Base-by-base conservation (phyloP, 1,140 invertebrate genomes). In the Myzus persicae region DNA sequence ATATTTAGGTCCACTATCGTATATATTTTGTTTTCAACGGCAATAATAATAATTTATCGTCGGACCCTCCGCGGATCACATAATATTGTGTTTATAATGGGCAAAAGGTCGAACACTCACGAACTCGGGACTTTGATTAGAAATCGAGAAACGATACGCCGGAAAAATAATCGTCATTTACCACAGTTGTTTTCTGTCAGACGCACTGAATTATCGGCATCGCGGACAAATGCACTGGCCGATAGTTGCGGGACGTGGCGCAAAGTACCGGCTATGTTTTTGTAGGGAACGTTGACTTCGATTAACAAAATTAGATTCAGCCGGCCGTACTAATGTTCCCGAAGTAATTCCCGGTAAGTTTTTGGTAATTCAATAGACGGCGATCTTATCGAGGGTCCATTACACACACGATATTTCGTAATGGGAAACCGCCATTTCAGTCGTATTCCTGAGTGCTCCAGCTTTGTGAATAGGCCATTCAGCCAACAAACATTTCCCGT, bases 221-320 rank as follows among this genome's bases (percentile, higher is more conserved):
- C n/a, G 87, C n/a, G 87, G 20, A 42, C 87, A 36, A 51, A 38
- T 36, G 20, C 36, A 54, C 87, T 51, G 46, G 1, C 48, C 46
- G 20, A 24, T 84, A 38, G 18, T 48, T 18, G 46, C 48, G 18
- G 44, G 87, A 36, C 87, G 87, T 36, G n/a, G 87, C 44, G 44
- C 42, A 88, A 46, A 48, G 87, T 36, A 31, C 31, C 31, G 85
- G 85, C 31, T 22, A n/a, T 48, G 44, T 88, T 88, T 88, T 88
- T 88, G 87, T 11, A 18, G 46, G 22, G 38, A 54, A 54, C 46
- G 88, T 90, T 90, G 88, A 90, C 88, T 90, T 54, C 48, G 88
- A 90, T 90, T 90, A 90, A 90, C 88, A 48, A 90, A 90, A 90
- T 90, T 90, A 90, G 88, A 90, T 90, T 90, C 36, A 24, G 36